Evolutionary conservation across 2,113 vertebrate genomes (phyloP).

Genomic region (Gyps fulvus): DNA sequence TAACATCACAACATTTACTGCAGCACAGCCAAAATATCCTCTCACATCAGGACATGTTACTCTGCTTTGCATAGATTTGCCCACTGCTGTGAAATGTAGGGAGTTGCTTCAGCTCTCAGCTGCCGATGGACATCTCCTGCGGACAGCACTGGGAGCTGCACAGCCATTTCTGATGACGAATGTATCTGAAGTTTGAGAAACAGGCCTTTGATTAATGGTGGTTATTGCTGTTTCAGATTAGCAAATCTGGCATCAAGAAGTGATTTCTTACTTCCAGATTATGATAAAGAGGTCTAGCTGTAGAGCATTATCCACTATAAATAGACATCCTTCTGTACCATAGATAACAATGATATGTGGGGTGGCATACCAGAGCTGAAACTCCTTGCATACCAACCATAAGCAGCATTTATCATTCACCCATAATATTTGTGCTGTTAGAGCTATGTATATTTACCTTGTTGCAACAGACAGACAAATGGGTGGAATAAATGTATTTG

Average conservation of each 20-base stretch:
- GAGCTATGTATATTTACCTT: not conserved
- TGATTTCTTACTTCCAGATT: not conserved
- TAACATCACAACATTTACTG: not conserved
- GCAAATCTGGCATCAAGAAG: not conserved
- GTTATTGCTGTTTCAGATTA: not conserved
- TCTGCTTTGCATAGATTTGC: not conserved
- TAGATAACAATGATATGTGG: not conserved
- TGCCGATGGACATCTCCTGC: accelerated
- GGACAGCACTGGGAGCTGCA: not conserved
- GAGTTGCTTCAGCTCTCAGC: not conserved
- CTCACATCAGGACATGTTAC: not conserved
- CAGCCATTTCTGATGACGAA: not conserved
- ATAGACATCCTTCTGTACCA: not conserved
- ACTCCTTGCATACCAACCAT: not conserved
- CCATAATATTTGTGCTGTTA: not conserved
- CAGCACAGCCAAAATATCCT: not conserved
- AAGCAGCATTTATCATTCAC: not conserved
- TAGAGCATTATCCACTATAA: not conserved
- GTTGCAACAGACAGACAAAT: not conserved
- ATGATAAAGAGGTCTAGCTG: not conserved
- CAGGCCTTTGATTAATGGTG: not conserved
- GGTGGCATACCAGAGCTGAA: not conserved
- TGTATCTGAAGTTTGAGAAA: not conserved
- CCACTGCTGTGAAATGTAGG: not conserved
- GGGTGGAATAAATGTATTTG: not conserved